phyloP scores from a whole-genome alignment of 2,888 invertebrate genomes.

The Penaeus monodon region DNA sequence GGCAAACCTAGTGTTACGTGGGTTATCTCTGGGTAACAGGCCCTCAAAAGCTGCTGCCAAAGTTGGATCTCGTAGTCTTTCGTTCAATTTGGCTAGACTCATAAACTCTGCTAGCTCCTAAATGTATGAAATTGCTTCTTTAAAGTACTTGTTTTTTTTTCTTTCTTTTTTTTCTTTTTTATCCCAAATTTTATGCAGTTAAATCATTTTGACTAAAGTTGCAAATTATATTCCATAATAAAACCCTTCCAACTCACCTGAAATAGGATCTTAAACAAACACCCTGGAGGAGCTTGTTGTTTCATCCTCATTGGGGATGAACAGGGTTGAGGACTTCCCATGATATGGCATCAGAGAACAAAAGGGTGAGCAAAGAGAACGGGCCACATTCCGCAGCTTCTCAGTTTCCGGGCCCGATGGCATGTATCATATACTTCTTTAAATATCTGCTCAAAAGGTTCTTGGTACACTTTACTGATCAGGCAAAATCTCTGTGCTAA shows the following conservation, averaged over 20 bases:
- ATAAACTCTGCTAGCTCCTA: constrained; percentile 95
- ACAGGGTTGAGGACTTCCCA: constrained; percentile 94
- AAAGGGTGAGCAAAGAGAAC: constrained; percentile 95
- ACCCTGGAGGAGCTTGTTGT: constrained; percentile 97
- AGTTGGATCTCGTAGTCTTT: constrained; percentile 78
- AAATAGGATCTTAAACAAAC: constrained; percentile 96
- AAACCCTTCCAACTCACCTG: constrained; percentile 70
- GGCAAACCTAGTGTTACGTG: constrained; percentile 95
- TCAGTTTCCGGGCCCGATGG: constrained; percentile 85
- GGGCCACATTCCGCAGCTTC: constrained; percentile 93
- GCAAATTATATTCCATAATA: background rate
- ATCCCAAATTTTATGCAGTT: background rate
- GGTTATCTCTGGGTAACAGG: constrained; percentile 94
- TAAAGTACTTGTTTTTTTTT: background rate
- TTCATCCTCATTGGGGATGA: constrained; percentile 93
- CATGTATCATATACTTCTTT: constrained; percentile 91
- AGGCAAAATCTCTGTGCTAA: constrained; percentile 90
- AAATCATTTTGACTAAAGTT: background rate
- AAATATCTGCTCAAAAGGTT: constrained; percentile 94
- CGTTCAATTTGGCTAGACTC: constrained; percentile 92
- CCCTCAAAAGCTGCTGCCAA: constrained; percentile 88
- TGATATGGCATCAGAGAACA: constrained; percentile 95
- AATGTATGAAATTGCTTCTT: constrained; percentile 12
- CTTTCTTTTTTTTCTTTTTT: background rate
- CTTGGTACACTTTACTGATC: constrained; percentile 91